phyloP scores from a whole-genome alignment of 2,797 vertebrate genomes.

The Centropyge bicolor region DNA sequence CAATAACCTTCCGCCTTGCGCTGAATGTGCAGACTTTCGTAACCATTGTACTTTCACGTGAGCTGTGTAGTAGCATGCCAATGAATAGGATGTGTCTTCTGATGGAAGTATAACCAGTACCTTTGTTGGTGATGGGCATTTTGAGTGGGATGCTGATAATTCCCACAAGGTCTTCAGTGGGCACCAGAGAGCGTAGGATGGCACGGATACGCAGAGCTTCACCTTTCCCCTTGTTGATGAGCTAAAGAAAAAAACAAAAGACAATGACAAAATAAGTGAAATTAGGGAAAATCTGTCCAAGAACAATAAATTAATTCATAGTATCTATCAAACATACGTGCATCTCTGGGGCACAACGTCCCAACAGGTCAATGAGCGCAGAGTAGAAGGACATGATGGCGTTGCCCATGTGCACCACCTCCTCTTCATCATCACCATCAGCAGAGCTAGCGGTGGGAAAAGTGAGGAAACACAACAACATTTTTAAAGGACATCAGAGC shows the following conservation, averaged over 20 bases:
- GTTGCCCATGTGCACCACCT: conserved; percentile 98
- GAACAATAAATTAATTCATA: not conserved
- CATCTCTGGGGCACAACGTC: conserved; percentile 98
- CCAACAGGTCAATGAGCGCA: conserved; percentile 97
- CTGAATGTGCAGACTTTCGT: conserved; percentile 42
- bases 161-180: conserved; percentile 96
- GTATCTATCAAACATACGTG: conserved; percentile 87
- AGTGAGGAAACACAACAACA: not conserved
- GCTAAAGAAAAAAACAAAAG: conserved; percentile 86
- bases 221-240: conserved; percentile 98
- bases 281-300: not conserved
- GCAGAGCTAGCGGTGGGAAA: conserved; percentile 79
- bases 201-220: conserved; percentile 97
- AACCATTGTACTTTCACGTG: conserved; percentile 12
- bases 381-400: conserved; percentile 99
- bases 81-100: conserved; percentile 8
- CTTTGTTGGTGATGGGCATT: conserved; percentile 94
- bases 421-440: conserved; percentile 92
- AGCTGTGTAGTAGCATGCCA: conserved; percentile 12
- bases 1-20: conserved; percentile 55
- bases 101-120: conserved; percentile 73
- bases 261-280: conserved; percentile 3
- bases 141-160: conserved; percentile 98
- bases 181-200: conserved; percentile 96
- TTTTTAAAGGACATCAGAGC: conserved; percentile 12